These are phyloP conservation scores for Metacarcinus magister DNA, from an alignment of 2,888 invertebrate species.

Conservation along the genomic window DNA sequence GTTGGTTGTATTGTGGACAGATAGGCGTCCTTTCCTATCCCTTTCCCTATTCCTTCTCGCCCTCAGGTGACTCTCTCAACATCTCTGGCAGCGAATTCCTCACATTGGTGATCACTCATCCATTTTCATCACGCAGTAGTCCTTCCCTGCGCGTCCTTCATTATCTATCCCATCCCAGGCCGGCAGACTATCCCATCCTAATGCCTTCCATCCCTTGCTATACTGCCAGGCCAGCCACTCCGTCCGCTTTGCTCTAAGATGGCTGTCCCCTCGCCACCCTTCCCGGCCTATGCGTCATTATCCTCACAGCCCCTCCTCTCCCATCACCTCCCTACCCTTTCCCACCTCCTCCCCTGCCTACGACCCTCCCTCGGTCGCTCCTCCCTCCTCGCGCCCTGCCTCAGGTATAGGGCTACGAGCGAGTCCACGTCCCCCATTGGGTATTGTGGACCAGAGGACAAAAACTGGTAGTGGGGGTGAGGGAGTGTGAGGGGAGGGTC, in stretches of 20 bases:
- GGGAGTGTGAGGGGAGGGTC: slow-evolving; percentile 29
- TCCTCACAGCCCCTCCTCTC: not conserved
- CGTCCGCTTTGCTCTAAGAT: not conserved
- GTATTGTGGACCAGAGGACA: slow-evolving; percentile 50
- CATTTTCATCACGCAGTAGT: slow-evolving; percentile 16
- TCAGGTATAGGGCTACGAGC: slow-evolving; percentile 54
- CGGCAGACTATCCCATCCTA: slow-evolving; percentile 39
- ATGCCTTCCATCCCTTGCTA: not conserved
- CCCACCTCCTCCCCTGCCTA: slow-evolving; percentile 23
- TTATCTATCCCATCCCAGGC: not conserved
- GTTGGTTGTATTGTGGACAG: not conserved
- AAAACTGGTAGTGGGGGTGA: slow-evolving; percentile 47
- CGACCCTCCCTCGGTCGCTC: slow-evolving; percentile 42
- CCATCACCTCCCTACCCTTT: not conserved
- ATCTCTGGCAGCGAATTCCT: slow-evolving; percentile 45
- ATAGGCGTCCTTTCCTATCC: not conserved
- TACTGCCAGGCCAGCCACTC: not conserved
- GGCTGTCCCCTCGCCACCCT: slow-evolving; percentile 46
- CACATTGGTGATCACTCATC: slow-evolving; percentile 33
- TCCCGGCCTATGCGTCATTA: slow-evolving; percentile 27
- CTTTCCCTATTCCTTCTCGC: not conserved
- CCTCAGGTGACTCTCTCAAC: not conserved
- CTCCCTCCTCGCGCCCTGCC: slow-evolving; percentile 45
- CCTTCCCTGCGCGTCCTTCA: slow-evolving; percentile 8
- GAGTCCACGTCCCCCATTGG: slow-evolving; percentile 55